A percentile compares a stretch with the other conserved stretches of the same genome.
phyloP scores from a whole-genome alignment of 2,888 invertebrate species.

The Pteria penguin region DNA sequence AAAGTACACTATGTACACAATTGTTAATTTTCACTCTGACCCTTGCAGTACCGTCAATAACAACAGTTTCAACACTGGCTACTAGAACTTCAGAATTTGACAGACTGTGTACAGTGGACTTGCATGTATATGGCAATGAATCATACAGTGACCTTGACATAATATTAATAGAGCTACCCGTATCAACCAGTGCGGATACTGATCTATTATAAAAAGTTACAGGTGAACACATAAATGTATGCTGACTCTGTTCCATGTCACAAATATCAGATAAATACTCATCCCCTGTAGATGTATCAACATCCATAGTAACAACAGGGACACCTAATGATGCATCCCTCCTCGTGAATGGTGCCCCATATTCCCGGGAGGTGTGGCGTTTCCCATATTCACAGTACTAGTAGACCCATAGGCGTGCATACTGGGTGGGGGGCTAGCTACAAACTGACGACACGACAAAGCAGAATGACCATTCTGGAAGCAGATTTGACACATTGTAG shows the following conservation, averaged over 20 bases:
- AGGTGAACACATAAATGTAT: neutral
- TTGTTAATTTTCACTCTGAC: neutral
- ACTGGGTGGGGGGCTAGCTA: no score
- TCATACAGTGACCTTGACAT: slow-evolving; percentile 7
- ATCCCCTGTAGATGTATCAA: no score
- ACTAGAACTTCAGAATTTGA: neutral
- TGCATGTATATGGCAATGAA: neutral
- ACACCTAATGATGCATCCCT: no score
- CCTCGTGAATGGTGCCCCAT: no score
- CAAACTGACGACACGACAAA: no score
- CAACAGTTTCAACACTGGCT: slow-evolving; percentile 6
- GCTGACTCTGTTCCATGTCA: neutral
- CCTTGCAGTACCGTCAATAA: neutral
- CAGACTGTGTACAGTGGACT: neutral
- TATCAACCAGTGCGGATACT: slow-evolving; percentile 2
- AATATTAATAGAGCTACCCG: slow-evolving; percentile 10
- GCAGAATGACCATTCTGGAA: no score
- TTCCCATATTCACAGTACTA: no score
- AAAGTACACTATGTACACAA: neutral
- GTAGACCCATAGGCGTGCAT: no score
- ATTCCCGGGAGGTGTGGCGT: no score
- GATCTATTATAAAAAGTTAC: neutral
- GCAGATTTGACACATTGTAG: no score
- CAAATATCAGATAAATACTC: neutral
- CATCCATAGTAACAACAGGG: no score